Percentiles rank a stretch among this genome's conserved stretches.
Evolutionary conservation across 2,113 vertebrate species (phyloP).

Genomic region (Trogon melanurus): DNA sequence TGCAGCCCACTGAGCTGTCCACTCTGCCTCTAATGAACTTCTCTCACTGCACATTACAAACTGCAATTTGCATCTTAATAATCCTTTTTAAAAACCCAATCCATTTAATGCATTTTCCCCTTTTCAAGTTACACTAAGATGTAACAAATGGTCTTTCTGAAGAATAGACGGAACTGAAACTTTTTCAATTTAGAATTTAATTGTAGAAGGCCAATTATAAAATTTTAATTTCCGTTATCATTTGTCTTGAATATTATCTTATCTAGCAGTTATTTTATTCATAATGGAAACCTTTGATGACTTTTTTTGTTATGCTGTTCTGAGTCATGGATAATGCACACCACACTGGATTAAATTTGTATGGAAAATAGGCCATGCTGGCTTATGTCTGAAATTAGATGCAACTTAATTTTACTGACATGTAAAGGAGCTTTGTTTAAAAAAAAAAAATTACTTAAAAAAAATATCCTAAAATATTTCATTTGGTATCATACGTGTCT

Average conservation of each 20-base stretch:
- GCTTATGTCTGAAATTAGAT: constrained; percentile 47
- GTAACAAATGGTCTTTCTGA: constrained; percentile 13
- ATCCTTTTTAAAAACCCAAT: neutral
- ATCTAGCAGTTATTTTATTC: constrained; percentile 54
- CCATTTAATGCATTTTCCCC: neutral
- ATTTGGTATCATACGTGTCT: neutral
- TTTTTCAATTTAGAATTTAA: constrained; percentile 44
- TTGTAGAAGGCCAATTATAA: constrained; percentile 44
- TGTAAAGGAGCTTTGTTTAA: neutral
- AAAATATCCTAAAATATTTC: constrained; percentile 20
- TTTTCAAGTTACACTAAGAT: neutral
- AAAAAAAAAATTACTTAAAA: neutral
- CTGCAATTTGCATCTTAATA: constrained; percentile 23
- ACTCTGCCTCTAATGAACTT: neutral
- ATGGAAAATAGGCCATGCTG: constrained; percentile 51
- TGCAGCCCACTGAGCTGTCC: neutral
- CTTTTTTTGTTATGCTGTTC: constrained; percentile 45
- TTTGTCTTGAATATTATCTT: constrained; percentile 53
- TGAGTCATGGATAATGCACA: constrained; percentile 33
- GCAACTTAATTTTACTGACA: constrained; percentile 54
- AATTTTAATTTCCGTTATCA: constrained; percentile 52
- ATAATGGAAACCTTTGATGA: constrained; percentile 53
- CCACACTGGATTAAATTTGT: constrained; percentile 47
- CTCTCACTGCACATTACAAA: neutral
- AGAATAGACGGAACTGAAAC: constrained; percentile 7